These are phyloP conservation scores for Macaria liturata DNA, from an alignment of 2,888 invertebrate species.

Conservation along the genomic window DNA sequence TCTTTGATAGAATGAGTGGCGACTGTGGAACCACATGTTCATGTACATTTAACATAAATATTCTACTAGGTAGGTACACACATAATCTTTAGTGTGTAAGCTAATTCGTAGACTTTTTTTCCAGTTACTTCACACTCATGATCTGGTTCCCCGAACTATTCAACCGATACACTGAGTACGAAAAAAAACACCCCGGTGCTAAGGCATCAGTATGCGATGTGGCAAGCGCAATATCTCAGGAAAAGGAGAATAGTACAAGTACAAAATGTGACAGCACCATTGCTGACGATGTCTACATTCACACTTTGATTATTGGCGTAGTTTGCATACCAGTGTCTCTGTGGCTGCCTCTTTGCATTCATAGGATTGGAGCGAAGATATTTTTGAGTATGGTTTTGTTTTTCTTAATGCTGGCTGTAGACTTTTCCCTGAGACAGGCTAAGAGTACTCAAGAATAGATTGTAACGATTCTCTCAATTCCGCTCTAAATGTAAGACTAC, in stretches of 20 bases:
- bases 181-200: conserved; percentile 85
- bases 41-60: no score
- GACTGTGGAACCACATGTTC: no score
- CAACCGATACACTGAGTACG: conserved; percentile 91
- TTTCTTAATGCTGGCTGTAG: no score
- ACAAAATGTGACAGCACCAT: conserved; percentile 85
- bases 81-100: no score
- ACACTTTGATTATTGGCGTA: conserved; percentile 90
- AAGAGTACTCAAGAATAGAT: no score
- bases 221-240: conserved; percentile 65
- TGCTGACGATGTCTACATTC: conserved; percentile 87
- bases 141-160: conserved; percentile 96
- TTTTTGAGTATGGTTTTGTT: conserved; percentile 86
- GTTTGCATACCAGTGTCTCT: conserved; percentile 92
- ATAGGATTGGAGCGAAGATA: conserved; percentile 91
- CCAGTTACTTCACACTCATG: conserved; percentile 95
- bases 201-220: conserved; percentile 91
- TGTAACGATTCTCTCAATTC: no score
- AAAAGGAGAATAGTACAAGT: conserved; percentile 71
- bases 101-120: conserved; percentile 17
- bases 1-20: no score
- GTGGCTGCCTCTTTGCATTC: conserved; percentile 90
- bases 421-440: no score
- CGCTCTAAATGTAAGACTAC: no score
- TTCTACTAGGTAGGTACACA: no score